Base-by-base conservation (phyloP, 2,797 vertebrate genomes). In the Clarias fuscus region DNA sequence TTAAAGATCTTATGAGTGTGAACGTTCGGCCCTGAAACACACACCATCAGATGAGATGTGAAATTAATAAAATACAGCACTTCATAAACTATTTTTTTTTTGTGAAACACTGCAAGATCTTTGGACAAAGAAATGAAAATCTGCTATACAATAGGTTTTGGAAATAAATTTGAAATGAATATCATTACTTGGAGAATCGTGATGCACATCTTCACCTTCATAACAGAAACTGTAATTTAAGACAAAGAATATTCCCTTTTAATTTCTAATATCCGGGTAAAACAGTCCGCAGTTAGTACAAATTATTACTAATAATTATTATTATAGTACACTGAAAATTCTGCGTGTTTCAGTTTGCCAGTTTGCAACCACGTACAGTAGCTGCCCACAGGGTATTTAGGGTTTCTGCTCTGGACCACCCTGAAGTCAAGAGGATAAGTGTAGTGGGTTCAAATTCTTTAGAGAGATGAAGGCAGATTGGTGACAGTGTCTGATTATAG, bases 321-420 rank as follows among this genome's bases (percentile, higher is more conserved):
- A 33, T 33, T 33, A 33, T 33, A 33, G 33, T 33, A 33, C 33
- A 33, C 33, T 33, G 33, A 33, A 33, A 0, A 33, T 59, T 93
- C 89, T 93, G 83, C 93, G 92, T 84, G 90, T 88, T 30, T 30
- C 30, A 30, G 30, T 30, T 30, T 30, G 30, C 30, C 30, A 30
- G 30, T 30, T 30, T 30, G 30, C 30, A 30, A n/a, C n/a, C n/a
- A n/a, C n/a, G n/a, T n/a, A n/a, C n/a, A n/a, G 22, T 95, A 92
- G 18, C 89, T 75, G 7, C 96, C 97, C 20, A 91, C 93, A 0
- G 93, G 92, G 58, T 96, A 97, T 0, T 88, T 88, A 33, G 95
- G 58, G 88, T 97, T 97, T 72, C 94, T 96, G 89, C 97, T 98
- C 92, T 97, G 95, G 79, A 96, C 77, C 89, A 97, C 91, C 91